phyloP scores from a whole-genome alignment of 2,888 invertebrate species.

The Andrena chrysosceles region DNA sequence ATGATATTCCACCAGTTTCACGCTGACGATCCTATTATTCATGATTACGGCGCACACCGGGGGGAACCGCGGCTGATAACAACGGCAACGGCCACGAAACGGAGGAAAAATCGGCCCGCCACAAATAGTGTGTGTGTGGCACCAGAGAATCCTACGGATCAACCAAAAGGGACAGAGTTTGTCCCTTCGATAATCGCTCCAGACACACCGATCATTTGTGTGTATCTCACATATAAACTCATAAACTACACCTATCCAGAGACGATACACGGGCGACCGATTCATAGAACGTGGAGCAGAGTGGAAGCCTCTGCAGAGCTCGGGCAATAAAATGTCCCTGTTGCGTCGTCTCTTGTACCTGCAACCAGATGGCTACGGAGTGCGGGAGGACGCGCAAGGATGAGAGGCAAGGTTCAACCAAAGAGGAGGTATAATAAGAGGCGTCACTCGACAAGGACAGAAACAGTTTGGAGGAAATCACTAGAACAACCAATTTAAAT shows the following conservation, averaged over 20 bases:
- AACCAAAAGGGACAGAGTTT: slow-evolving; percentile 33
- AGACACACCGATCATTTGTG: slow-evolving; percentile 56
- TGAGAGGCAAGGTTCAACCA: too few species aligned
- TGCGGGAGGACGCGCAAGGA: too few species aligned
- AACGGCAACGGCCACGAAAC: not conserved
- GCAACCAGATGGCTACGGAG: slow-evolving; percentile 1
- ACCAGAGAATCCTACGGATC: slow-evolving; percentile 26
- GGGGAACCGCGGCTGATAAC: slow-evolving; percentile 1
- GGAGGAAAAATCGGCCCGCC: slow-evolving; percentile 15
- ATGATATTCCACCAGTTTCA: slow-evolving; percentile 49
- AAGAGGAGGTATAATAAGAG: too few species aligned
- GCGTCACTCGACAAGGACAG: too few species aligned
- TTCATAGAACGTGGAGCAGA: slow-evolving; percentile 11
- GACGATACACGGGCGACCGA: slow-evolving; percentile 13
- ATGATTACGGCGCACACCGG: slow-evolving; percentile 48
- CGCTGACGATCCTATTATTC: slow-evolving; percentile 53
- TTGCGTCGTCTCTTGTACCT: not conserved
- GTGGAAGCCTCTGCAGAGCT: not conserved
- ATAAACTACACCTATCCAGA: slow-evolving; percentile 47
- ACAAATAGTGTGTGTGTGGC: not conserved
- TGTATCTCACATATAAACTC: slow-evolving; percentile 33
- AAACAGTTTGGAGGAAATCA: too few species aligned
- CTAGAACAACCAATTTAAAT: too few species aligned
- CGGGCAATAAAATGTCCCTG: slow-evolving; percentile 3
- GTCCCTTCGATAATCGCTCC: slow-evolving; percentile 46